Base-by-base conservation (phyloP, 2,797 vertebrate species). In the Hippopotamyrus pictus region DNA sequence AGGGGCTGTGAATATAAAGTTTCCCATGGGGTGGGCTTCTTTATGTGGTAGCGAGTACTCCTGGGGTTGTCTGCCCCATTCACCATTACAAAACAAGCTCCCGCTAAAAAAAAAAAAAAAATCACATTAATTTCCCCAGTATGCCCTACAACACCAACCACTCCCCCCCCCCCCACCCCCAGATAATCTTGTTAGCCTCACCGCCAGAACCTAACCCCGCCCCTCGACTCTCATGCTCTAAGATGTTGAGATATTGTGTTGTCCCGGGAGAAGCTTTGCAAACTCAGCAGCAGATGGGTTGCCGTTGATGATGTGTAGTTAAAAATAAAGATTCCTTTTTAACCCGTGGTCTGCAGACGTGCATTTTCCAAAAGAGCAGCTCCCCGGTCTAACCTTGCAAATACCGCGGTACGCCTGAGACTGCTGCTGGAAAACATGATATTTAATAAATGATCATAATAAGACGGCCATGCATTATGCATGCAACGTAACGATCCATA, bases 271-370 rank as follows among this genome's bases (percentile, higher is more conserved):
- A 92, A 93, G 51, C 0, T 76, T 92, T 92, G 93, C 94, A 92
- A 93, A 94, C 94, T 91, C 93, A 91, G 92, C 94, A 95, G 95
- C 96, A 97, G 97, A 97, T 97, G 97, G 96, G 91, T 92, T 90
- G 93, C 93, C 93, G 93, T 92, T 94, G 94, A 94, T 95, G 94
- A 95, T 94, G 95, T 93, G 94, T 92, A 95, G 94, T 94, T 95
- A 95, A 95, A 95, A 96, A 95, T 95, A 95, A 95, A 94, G 92
- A 95, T 94, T 94, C 93, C 92, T 92, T 95, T 94, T 95, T 94
- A 95, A 95, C 94, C 94, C 93, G 76, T 93, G 91, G 92, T 94
- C 93, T 92, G 92, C 92, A 19, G 41, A 44, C 62, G 22, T 14
- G 19, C 41, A 6, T 53, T 87, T 87, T 50, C 7, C 14, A n/a